A percentile compares a stretch with the other conserved stretches of the same genome.
phyloP scores from a whole-genome alignment of 2,797 vertebrate genomes.

The Tauraco hartlaubi region DNA sequence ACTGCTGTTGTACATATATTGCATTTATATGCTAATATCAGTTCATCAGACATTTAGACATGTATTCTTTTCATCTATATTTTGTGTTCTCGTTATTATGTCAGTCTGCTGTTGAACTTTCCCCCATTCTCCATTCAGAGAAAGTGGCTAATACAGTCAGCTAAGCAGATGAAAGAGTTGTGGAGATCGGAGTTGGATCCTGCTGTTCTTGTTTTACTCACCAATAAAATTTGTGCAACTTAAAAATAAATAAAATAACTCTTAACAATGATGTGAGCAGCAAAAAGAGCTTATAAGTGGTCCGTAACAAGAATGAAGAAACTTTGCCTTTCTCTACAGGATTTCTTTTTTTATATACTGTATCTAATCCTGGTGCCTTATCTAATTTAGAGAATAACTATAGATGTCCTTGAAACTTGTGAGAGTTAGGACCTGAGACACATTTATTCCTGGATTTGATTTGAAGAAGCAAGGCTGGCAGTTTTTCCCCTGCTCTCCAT shows the following conservation, averaged over 20 bases:
- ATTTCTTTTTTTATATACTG: neutral
- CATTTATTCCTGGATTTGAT: neutral
- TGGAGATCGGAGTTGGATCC: neutral
- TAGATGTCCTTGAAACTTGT: neutral
- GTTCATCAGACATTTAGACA: conserved; percentile 55
- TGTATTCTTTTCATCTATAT: conserved; percentile 58
- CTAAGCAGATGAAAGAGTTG: conserved; percentile 46
- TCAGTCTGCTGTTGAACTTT: conserved; percentile 67
- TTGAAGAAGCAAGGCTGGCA: neutral
- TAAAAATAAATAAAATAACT: neutral
- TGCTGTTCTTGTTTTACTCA: conserved; percentile 44
- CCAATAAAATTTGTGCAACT: neutral
- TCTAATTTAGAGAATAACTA: conserved; percentile 8
- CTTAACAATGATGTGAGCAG: neutral
- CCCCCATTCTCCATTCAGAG: neutral
- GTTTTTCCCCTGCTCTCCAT: neutral
- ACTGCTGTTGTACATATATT: conserved; percentile 24
- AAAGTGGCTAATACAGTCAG: conserved; percentile 43
- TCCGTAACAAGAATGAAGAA: neutral
- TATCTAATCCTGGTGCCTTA: neutral
- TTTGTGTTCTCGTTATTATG: conserved; percentile 44
- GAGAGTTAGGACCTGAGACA: neutral
- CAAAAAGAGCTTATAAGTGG: neutral
- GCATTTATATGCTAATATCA: conserved; percentile 48
- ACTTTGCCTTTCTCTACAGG: neutral